Evolutionary conservation across 2,797 vertebrate species (phyloP).

Genomic region (Poecilia velifera): DNA sequence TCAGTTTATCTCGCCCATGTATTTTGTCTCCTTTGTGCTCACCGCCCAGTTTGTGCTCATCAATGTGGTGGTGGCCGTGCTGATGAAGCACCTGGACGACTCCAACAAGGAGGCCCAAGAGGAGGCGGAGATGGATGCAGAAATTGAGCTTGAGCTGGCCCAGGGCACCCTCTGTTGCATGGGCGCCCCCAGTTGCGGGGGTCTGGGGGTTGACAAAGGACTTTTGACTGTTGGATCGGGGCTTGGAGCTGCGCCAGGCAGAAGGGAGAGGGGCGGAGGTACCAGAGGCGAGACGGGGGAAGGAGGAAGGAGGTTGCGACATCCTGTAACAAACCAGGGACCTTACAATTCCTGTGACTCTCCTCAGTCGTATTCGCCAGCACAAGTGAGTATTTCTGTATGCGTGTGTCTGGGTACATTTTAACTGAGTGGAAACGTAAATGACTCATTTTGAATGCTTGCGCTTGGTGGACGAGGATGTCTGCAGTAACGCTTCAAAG

Average conservation of each 20-base stretch:
- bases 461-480: constrained; percentile 8
- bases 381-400: constrained; percentile 82
- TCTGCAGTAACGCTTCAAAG: constrained; percentile 8
- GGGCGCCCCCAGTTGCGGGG: constrained; percentile 75
- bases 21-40: constrained; percentile 99
- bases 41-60: constrained; percentile 99
- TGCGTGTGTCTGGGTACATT: constrained; percentile 8
- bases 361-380: constrained; percentile 87
- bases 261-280: constrained; percentile 58
- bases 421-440: constrained; percentile 19
- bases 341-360: constrained; percentile 75
- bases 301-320: constrained; percentile 55
- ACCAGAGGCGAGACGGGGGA: constrained; percentile 64
- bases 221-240: constrained; percentile 40
- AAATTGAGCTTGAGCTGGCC: constrained; percentile 95
- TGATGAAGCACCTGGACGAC: constrained; percentile 99
- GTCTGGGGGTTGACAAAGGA: constrained; percentile 70
- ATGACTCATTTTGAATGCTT: constrained; percentile 21
- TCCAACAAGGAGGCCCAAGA: constrained; percentile 99
- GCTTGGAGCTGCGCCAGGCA: constrained; percentile 45
- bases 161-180: constrained; percentile 91
- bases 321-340: constrained; percentile 53
- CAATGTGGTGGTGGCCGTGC: constrained; percentile 98
- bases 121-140: constrained; percentile 97
- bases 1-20: constrained; percentile 97